phyloP scores from a whole-genome alignment of 1,140 invertebrate species.

The Phocides pigmalion region DNA sequence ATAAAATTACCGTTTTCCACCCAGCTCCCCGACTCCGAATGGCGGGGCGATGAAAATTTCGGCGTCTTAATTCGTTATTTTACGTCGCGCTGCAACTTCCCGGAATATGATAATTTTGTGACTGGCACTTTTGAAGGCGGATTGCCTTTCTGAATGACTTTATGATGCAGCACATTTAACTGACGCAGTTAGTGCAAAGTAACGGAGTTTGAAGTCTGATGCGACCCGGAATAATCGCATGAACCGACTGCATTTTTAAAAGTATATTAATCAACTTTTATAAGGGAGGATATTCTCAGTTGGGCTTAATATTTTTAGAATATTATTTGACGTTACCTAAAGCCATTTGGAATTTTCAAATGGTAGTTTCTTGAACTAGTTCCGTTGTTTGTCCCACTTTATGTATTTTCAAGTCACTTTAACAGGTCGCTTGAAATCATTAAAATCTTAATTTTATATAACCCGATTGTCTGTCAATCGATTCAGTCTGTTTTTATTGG shows the following conservation, averaged over 20 bases:
- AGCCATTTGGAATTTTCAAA: too few relatives aligned
- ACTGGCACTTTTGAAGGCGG: conserved; percentile 29
- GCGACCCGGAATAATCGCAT: background rate
- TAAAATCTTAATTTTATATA: too few relatives aligned
- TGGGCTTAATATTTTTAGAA: too few relatives aligned
- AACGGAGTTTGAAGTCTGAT: background rate
- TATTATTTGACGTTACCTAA: too few relatives aligned
- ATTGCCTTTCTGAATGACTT: conserved; percentile 30
- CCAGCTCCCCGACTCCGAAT: background rate
- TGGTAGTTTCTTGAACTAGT: too few relatives aligned
- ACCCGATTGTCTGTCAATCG: too few relatives aligned
- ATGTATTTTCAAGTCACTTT: too few relatives aligned
- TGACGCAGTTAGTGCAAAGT: conserved; percentile 15
- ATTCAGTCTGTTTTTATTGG: too few relatives aligned
- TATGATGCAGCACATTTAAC: conserved; percentile 30
- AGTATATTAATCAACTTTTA: too few relatives aligned
- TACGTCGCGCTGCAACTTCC: conserved; percentile 25
- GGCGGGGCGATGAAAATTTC: conserved; percentile 3
- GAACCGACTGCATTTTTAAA: background rate
- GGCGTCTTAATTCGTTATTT: conserved; percentile 20
- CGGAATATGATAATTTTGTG: conserved; percentile 33
- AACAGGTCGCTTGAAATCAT: too few relatives aligned
- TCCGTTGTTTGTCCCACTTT: too few relatives aligned
- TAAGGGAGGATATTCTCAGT: too few relatives aligned
- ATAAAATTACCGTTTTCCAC: background rate